Percentiles rank a stretch among this genome's conserved stretches.
These are phyloP conservation scores for Strix aluco DNA, from an alignment of 2,113 vertebrate genomes.

Conservation along the genomic window DNA sequence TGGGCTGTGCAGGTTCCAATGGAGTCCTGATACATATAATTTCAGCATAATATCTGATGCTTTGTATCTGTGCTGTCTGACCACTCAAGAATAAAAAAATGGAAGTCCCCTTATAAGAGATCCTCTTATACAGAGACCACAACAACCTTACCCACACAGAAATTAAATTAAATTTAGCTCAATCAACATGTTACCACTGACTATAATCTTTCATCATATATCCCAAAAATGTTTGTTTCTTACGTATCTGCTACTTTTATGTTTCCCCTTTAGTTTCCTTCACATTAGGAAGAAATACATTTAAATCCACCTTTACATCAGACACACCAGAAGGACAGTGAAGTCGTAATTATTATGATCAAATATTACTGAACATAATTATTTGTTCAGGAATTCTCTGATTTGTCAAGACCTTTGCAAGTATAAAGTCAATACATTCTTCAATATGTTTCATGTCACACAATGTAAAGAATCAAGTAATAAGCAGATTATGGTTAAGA, in stretches of 20 bases:
- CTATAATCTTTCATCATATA: background rate
- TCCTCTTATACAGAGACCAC: background rate
- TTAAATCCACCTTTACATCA: background rate
- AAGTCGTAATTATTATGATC: background rate
- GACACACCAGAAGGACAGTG: background rate
- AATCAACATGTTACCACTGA: background rate
- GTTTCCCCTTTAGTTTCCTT: background rate
- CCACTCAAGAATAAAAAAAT: background rate
- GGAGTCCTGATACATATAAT: background rate
- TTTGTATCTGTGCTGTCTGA: background rate
- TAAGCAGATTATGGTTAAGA: background rate
- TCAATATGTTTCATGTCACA: background rate
- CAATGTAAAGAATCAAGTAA: background rate
- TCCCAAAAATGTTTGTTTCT: background rate
- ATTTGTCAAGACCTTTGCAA: background rate
- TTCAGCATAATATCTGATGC: too few species aligned
- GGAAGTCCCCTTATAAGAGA: background rate
- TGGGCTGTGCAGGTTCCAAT: background rate
- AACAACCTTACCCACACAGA: background rate
- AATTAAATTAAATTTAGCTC: background rate
- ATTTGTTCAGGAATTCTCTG: background rate
- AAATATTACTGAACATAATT: background rate
- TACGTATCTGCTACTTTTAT: background rate
- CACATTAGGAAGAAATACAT: background rate
- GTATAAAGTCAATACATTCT: background rate